Evolutionary conservation across 2,113 vertebrate species (phyloP), one percentile per base, ranked within the genome.

Genomic region (Xenopus tropicalis): DNA sequence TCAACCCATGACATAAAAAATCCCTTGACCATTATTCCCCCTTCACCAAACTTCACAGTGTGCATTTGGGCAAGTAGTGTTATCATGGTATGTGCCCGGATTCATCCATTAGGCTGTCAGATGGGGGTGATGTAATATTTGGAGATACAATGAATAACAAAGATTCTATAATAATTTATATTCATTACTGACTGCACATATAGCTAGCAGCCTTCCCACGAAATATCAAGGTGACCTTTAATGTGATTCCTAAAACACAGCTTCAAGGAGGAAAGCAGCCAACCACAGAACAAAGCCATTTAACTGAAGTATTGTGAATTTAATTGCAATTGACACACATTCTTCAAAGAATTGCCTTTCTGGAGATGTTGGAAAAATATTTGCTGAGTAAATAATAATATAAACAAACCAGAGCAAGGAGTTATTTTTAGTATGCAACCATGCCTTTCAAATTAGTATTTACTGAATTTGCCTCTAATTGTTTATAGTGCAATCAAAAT

Each of bases 181-280:
- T 37, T 37, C 29, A 37, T 37, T 37, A 37, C 10, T 37, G 29
- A 8, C 29, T 37, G 29, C 29, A 37, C 29, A 37, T 37, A 37
- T 37, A 9, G 10, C 29, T 37, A 4, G 29, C 29, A 6, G 29
- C 29, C 29, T 37, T 37, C 29, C 29, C 42, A 46, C 37, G 43
- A 48, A 46, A 59, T 58, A 48, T 74, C 71, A 74, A 74, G 71
- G 64, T 74, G 56, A 74, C 64, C 24, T 61, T 67, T 74, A 67
- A 74, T 59, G 24, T 22, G 66, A 59, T 59, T 43, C 37, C 16
- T 57, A 37, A 74, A 74, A 59, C 22, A 58, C 21, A 37, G 46
- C 63, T 59, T 59, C 37, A 59, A 67, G 37, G 71, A 64, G 42
- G 61, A 74, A 67, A 59, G 29, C 71, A 67, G 71, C 54, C 71